Conservation (phyloP, 2,797 vertebrate species). For the Sebastes oblongus region DNA sequence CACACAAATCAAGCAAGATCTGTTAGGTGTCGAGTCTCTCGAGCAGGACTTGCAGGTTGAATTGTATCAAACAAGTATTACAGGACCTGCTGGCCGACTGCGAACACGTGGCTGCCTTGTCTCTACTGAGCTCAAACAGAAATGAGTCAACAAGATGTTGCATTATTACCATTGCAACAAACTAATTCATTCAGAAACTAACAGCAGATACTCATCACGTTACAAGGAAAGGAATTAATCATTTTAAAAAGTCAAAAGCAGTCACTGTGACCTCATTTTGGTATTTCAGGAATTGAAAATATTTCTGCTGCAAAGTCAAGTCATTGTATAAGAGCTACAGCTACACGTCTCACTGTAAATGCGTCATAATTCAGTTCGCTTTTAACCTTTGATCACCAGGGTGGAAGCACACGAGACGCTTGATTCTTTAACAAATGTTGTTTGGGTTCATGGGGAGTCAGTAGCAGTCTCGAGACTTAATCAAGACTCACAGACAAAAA, state of each 20-base stretch:
- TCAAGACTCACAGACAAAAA: not conserved
- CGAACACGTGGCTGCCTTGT: conserved; percentile 25
- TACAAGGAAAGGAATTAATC: not conserved
- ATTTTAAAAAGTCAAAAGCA: not conserved
- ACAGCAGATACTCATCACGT: not conserved
- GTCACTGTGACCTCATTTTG: not conserved
- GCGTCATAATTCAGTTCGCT: not conserved
- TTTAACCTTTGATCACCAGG: not conserved
- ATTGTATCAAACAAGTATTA: conserved; percentile 55
- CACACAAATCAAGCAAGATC: not conserved
- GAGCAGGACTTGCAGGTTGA: conserved; percentile 7
- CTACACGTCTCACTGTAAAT: not conserved
- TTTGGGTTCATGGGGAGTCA: not conserved
- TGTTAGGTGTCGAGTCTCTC: not conserved
- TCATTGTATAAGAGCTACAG: not conserved
- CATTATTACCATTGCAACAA: not conserved
- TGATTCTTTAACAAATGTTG: not conserved
- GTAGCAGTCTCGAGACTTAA: not conserved
- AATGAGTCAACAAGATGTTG: not conserved
- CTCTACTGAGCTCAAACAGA: not conserved
- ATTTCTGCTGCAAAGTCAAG: not conserved
- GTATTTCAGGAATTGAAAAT: conserved; percentile 19
- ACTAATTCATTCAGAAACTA: not conserved
- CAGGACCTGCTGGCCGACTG: conserved; percentile 42
- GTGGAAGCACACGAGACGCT: not conserved